Base-by-base conservation (phyloP, 2,113 vertebrate species). In the Stegastes partitus region DNA sequence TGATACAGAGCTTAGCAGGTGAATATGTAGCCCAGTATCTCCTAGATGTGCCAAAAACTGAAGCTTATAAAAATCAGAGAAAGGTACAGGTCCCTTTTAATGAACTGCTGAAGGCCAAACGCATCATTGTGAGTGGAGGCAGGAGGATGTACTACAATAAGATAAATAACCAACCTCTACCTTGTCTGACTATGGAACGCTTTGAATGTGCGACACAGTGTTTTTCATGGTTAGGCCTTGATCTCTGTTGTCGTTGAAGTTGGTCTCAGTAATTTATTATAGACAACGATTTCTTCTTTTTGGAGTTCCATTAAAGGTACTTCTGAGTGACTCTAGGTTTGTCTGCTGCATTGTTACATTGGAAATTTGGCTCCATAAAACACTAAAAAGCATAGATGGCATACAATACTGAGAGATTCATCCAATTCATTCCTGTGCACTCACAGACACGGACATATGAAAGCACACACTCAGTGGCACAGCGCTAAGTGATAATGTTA, bases 401-500 rank as follows among this genome's bases (percentile, higher is more conserved):
- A 34, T 34, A 9, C 31, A 34, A 7, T 34, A 34, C 7, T 10
- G 8, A 34, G 5, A 15, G 47, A 49, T n/a, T 49, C 47, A n/a
- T 19, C 19, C 4, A 19, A 2, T 19, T 49, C 19, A 19, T 49
- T 15, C 47, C 18, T 8, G 15, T n/a, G 15, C 47, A 8, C 53
- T 58, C 34, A 3, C 74, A 69, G 45, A 44, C 22, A 9, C 26
- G 21, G 25, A 3, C 18, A 18, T 18, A 34, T 28, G 44, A 55
- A 49, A 54, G 47, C 44, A 7, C 21, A 28, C 50, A 23, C 23
- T 21, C 15, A 4, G 12, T 19, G n/a, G 51, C 64, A 18, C 57
- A 22, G 22, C 2, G n/a, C 59, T 44, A 54, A 51, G 57, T 66
- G 71, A 26, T 85, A 80, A 82, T 79, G 77, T 55, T 66, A 71